A percentile compares a stretch with the other conserved stretches of the same genome.
These are phyloP conservation scores for Orbicella faveolata DNA, from an alignment of 64 coral and sea anemone species.

Conservation along the genomic window DNA sequence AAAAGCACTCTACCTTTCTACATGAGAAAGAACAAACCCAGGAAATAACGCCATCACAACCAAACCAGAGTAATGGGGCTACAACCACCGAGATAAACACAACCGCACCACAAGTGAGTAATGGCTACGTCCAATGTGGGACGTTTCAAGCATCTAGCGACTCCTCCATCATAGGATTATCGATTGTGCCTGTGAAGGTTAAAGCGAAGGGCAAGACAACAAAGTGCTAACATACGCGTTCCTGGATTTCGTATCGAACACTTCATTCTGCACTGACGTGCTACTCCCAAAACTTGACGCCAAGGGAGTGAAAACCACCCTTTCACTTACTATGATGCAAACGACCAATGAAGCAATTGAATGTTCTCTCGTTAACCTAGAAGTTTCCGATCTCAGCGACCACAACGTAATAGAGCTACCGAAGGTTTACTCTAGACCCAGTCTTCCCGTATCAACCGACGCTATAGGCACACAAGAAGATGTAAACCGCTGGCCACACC, in stretches of 20 bases:
- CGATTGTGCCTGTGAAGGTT: neutral
- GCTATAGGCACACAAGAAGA: conserved; percentile 28
- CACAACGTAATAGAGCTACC: conserved; percentile 21
- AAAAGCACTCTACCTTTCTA: conserved; percentile 62
- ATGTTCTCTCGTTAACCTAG: conserved; percentile 1
- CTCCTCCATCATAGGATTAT: neutral
- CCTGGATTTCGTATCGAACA: conserved; percentile 34
- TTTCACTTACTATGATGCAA: conserved; percentile 38
- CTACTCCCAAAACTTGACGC: neutral
- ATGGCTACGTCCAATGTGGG: neutral
- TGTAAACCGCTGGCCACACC: neutral
- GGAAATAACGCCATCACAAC: too few relatives aligned
- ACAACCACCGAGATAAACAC: neutral
- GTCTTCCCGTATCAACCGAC: conserved; percentile 11
- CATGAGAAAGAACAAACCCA: conserved; percentile 7
- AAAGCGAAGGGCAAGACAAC: neutral
- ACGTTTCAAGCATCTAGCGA: neutral
- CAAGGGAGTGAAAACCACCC: neutral
- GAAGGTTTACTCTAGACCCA: conserved; percentile 28
- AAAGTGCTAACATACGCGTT: neutral
- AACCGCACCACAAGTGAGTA: neutral
- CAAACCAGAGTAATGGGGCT: neutral
- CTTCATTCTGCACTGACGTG: conserved; percentile 19
- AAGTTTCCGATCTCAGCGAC: conserved; percentile 18
- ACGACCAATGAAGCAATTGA: neutral